phyloP scores from a whole-genome alignment of 2,888 invertebrate genomes.

The Pteria penguin region DNA sequence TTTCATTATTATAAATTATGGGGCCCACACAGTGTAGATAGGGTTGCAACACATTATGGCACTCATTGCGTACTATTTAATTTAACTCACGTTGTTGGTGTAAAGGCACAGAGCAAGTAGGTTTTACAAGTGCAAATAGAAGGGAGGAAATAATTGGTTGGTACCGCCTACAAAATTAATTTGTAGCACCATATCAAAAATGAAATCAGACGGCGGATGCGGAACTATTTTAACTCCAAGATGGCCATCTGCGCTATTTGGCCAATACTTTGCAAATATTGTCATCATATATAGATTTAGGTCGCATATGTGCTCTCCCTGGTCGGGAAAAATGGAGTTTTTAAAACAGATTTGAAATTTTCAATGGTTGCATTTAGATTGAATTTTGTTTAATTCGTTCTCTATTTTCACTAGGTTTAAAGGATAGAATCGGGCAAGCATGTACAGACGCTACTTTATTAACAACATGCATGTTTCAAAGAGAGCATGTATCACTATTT shows the following conservation, averaged over 20 bases:
- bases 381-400: not conserved
- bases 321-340: not conserved
- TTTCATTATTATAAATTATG: not conserved
- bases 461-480: too few relatives aligned
- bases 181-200: not conserved
- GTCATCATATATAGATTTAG: not conserved
- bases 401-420: not conserved
- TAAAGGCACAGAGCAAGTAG: constrained; percentile 22
- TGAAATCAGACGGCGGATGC: not conserved
- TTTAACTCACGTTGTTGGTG: constrained; percentile 27
- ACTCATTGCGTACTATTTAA: constrained; percentile 18
- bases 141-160: constrained; percentile 11
- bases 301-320: not conserved
- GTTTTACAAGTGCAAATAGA: constrained; percentile 2
- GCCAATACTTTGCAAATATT: not conserved
- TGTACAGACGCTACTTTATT: too few relatives aligned
- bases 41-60: constrained; percentile 23
- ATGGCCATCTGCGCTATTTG: not conserved
- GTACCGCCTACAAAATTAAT: constrained; percentile 16
- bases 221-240: not conserved
- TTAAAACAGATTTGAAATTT: not conserved
- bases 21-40: not conserved
- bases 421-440: not conserved
- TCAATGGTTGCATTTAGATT: not conserved
- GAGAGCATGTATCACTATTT: too few relatives aligned